Evolutionary conservation across 2,888 invertebrate species (phyloP).

Genomic region (Limnephilus lunatus): DNA sequence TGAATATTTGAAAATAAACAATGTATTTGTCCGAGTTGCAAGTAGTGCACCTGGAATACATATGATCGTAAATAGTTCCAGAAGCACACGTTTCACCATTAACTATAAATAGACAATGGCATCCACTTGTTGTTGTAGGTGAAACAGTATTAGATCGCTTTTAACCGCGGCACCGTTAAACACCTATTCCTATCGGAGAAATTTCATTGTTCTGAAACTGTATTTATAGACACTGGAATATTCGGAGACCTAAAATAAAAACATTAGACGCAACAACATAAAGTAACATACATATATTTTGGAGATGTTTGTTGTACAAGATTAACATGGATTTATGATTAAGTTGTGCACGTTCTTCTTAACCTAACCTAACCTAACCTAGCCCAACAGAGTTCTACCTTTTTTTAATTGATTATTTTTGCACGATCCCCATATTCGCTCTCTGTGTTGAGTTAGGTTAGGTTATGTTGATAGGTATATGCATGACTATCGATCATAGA

Average conservation of each 20-base stretch:
- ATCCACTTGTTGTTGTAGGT: neutral
- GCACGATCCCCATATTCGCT: neutral
- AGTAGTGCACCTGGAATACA: neutral
- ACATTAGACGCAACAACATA: neutral
- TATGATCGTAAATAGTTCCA: neutral
- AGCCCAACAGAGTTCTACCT: neutral
- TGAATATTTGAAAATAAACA: neutral
- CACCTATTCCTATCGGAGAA: neutral
- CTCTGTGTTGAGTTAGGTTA: neutral
- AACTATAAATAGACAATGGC: neutral
- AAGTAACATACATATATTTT: neutral
- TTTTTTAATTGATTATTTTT: neutral
- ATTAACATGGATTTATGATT: neutral
- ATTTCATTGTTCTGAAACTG: neutral
- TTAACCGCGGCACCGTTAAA: neutral
- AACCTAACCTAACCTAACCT: neutral
- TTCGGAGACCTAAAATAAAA: neutral
- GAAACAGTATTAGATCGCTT: neutral
- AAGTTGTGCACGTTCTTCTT: neutral
- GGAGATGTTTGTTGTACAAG: neutral
- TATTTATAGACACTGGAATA: neutral
- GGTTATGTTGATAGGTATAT: neutral
- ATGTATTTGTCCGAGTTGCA: neutral
- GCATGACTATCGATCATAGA: neutral
- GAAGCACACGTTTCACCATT: neutral